Evolutionary conservation across 2,888 invertebrate species (phyloP), one percentile per base, ranked within the genome.

Genomic region (Torymus aiolomorphi): DNA sequence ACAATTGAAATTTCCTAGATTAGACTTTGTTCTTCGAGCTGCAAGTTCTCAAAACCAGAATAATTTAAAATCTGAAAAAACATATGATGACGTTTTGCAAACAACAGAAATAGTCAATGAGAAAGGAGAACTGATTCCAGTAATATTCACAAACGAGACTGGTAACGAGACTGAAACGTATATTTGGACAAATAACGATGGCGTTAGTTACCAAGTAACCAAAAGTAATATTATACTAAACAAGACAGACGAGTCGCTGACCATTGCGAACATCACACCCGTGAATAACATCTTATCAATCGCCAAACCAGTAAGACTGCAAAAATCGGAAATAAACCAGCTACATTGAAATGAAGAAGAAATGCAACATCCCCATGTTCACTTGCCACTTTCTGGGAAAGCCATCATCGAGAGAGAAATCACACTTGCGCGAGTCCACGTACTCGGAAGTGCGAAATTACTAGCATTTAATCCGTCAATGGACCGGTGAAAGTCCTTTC

Each of bases 1-100:
- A 0, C 94, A 95, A 85, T 94, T 95, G 4, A 95, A 94, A 87
- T 95, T 95, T 87, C 91, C 91, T 65, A 92, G 92, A 86, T 87
- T 92, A 16, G 94, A 94, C 81, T 88, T 88, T 54, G 79, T 86
- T 14, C 81, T 86, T 20, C 84, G 86, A 56, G 83, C 82, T 51
- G 85, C 83, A 20, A 83, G 66, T 61, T 2, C 54, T n/a, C 85
- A 84, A 75, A 81, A 42, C 73, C 76, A 61, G 2, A 66, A 0
- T 51, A 66, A 5, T 49, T 12, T 12, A 57, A 76, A 54, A 61
- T 5, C 8, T 49, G 76, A 70, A 16, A 31, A 49, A 18, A 20
- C 5, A 14, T n/a, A 16, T 10, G 18, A 51, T 42, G 20, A 61
- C 8, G 24, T 59, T 59, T 52, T 75, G 66, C 83, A 84, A 24